phyloP scores from a whole-genome alignment of 2,113 vertebrate genomes.

The Dasyurus viverrinus region DNA sequence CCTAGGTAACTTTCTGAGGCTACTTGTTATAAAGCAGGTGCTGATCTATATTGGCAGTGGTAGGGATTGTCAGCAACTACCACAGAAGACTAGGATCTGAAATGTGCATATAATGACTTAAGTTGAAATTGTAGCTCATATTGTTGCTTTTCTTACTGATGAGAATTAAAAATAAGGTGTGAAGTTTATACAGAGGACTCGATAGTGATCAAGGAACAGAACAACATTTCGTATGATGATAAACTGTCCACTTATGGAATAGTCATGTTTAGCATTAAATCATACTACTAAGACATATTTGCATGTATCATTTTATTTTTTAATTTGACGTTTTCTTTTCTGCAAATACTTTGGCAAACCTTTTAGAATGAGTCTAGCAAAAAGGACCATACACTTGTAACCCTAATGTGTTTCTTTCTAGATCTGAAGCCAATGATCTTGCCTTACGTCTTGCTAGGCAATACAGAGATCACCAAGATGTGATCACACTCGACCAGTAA shows the following conservation, averaged over 20 bases:
- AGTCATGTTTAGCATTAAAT: background rate
- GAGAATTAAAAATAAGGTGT: background rate
- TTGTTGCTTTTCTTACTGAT: too few relatives aligned
- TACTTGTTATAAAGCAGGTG: background rate
- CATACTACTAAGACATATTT: background rate
- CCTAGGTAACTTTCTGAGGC: background rate
- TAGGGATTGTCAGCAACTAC: background rate
- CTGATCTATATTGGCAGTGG: background rate
- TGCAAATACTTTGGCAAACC: background rate
- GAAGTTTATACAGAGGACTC: background rate
- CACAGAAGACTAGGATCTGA: background rate
- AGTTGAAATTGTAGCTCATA: background rate
- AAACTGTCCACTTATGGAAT: background rate
- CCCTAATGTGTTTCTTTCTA: conserved; percentile 67
- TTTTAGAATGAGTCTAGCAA: background rate
- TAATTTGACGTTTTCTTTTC: background rate
- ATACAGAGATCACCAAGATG: conserved; percentile 90
- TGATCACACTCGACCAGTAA: conserved; percentile 98
- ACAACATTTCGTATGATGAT: background rate
- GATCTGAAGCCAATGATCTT: conserved; percentile 98
- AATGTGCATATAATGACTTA: background rate
- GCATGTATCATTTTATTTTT: background rate
- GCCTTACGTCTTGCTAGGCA: conserved; percentile 93
- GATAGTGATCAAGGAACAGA: background rate
- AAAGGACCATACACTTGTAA: background rate